These are phyloP conservation scores for Sitta carolinensis DNA, from an alignment of 2,797 vertebrate genomes.

Conservation along the genomic window DNA sequence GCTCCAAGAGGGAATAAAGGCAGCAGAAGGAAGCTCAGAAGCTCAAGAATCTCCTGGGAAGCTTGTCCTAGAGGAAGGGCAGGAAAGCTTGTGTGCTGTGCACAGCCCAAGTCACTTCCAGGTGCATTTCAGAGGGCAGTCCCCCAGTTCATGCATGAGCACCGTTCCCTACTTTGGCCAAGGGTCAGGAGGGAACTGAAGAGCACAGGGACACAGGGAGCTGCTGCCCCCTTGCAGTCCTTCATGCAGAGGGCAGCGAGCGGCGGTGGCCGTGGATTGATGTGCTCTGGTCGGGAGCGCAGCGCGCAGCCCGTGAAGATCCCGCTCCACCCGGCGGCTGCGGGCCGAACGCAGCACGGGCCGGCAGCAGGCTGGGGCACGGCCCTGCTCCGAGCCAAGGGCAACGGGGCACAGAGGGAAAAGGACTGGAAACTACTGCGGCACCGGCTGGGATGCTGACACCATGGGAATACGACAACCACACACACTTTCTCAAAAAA, in stretches of 20 bases:
- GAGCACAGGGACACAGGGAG: not conserved
- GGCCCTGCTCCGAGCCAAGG: no score
- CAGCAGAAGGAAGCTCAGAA: accelerated
- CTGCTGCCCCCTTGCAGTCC: not conserved
- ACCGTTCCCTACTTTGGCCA: not conserved
- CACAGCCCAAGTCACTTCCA: not conserved
- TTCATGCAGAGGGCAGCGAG: not conserved
- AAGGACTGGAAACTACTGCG: not conserved
- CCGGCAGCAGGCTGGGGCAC: no score
- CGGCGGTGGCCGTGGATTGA: accelerated
- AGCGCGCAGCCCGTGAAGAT: not conserved
- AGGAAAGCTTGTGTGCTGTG: accelerated
- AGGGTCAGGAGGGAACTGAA: not conserved
- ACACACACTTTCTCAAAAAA: no score
- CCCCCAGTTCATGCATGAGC: accelerated
- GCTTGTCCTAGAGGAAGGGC: no score
- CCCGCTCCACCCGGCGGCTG: not conserved
- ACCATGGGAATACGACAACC: not conserved
- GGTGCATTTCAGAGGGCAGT: not conserved
- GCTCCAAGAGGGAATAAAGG: not conserved
- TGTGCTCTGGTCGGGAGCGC: no score
- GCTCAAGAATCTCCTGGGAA: not conserved
- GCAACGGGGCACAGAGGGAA: no score
- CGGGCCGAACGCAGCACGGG: no score
- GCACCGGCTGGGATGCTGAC: not conserved